phyloP scores from a whole-genome alignment of 2,888 invertebrate genomes.

The Campoletis raptor region DNA sequence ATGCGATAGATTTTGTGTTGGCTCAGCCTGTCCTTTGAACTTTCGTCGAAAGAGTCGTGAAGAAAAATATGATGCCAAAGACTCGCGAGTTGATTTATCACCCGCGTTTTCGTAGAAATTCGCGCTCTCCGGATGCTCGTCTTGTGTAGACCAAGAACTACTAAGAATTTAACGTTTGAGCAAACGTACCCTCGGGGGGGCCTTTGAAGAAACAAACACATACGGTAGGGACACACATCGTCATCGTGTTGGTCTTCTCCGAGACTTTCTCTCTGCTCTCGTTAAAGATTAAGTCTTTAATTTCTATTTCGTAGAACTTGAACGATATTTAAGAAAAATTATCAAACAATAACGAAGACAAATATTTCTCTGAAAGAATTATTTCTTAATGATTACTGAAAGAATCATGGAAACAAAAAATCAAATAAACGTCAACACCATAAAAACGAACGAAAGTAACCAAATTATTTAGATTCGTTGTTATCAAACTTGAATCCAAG shows the following conservation, averaged over 20 bases:
- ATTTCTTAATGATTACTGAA: background rate
- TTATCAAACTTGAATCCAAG: too few species aligned
- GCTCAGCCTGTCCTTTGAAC: background rate
- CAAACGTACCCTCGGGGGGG: slow-evolving; percentile 55
- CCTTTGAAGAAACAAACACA: slow-evolving; percentile 73
- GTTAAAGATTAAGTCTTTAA: background rate
- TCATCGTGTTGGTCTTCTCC: slow-evolving; percentile 51
- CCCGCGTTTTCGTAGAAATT: slow-evolving; percentile 60
- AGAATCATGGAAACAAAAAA: background rate
- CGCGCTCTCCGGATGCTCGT: slow-evolving; percentile 54
- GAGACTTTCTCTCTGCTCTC: slow-evolving; percentile 59
- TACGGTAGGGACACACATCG: slow-evolving; percentile 40
- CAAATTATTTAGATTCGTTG: too few species aligned
- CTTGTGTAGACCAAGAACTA: slow-evolving; percentile 27
- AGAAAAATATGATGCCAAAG: slow-evolving; percentile 25
- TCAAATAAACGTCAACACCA: background rate
- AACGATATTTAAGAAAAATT: background rate
- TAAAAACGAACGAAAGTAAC: background rate
- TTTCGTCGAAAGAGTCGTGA: background rate
- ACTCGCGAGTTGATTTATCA: slow-evolving; percentile 68
- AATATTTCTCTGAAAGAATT: background rate
- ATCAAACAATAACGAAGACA: background rate
- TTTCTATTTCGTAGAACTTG: background rate
- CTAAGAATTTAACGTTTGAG: slow-evolving; percentile 64
- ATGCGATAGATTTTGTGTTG: slow-evolving; percentile 2